Conservation (phyloP, 2,113 vertebrate genomes). For the Bubo bubo region DNA sequence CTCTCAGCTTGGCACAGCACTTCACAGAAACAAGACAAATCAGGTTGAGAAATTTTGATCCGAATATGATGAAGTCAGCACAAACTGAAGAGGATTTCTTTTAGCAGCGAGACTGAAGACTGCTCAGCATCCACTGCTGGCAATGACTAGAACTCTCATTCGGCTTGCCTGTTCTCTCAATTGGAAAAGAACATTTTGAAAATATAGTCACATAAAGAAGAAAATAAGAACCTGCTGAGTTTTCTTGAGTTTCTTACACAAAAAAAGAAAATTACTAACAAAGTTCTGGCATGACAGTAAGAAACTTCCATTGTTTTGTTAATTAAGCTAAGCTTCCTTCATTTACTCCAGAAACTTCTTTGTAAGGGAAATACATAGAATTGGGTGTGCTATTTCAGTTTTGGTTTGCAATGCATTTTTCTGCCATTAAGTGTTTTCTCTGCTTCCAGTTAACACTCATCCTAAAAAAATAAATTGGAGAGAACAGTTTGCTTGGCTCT, state of each 20-base stretch:
- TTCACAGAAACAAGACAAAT: background rate
- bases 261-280: background rate
- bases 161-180: background rate
- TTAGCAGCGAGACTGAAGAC: background rate
- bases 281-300: background rate
- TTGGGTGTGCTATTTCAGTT: background rate
- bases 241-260: slow-evolving; percentile 8
- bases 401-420: slow-evolving; percentile 16
- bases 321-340: slow-evolving; percentile 13
- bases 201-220: background rate
- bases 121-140: background rate
- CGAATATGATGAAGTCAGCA: background rate
- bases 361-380: background rate
- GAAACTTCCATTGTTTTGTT: background rate
- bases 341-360: slow-evolving; percentile 1
- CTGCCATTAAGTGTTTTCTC: slow-evolving; percentile 9
- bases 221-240: background rate
- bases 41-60: background rate
- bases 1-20: background rate
- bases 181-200: background rate
- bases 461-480: background rate
- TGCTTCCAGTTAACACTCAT: slow-evolving; percentile 28
- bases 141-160: background rate
- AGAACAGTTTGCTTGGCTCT: slow-evolving; percentile 5
- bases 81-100: background rate